These are phyloP conservation scores for Chromobotia macracanthus DNA, from an alignment of 2,797 vertebrate genomes.

Conservation along the genomic window DNA sequence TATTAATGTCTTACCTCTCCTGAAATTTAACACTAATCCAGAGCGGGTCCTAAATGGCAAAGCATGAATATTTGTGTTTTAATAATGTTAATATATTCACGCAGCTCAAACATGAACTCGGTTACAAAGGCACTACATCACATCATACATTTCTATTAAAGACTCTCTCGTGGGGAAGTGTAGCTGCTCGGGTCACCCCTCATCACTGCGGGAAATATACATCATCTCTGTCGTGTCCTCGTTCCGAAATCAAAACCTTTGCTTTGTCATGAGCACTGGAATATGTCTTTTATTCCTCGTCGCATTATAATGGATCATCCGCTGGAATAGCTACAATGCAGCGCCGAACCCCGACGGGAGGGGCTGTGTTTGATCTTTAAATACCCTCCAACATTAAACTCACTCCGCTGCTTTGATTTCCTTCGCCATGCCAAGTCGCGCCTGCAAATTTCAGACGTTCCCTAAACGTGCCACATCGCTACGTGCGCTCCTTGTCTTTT, in stretches of 20 bases:
- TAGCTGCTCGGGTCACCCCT: no score
- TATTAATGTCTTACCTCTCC: not conserved
- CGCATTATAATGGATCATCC: conserved; percentile 8
- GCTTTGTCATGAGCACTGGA: conserved; percentile 52
- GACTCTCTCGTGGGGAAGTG: no score
- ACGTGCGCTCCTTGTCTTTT: conserved; percentile 70
- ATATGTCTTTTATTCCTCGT: not conserved
- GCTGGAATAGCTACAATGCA: conserved; percentile 63
- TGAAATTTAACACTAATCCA: not conserved
- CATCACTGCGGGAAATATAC: conserved; percentile 60
- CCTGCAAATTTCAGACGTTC: conserved; percentile 73
- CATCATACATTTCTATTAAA: conserved; percentile 36
- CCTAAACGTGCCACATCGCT: conserved; percentile 66
- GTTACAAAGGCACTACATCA: conserved; percentile 35
- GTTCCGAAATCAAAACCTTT: conserved; percentile 62
- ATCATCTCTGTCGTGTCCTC: conserved; percentile 56
- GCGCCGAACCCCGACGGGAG: conserved; percentile 62
- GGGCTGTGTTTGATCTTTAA: conserved; percentile 79
- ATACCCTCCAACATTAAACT: conserved; percentile 80
- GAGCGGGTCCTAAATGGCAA: not conserved
- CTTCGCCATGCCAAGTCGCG: not conserved
- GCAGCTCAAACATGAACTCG: conserved; percentile 35
- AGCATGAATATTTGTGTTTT: not conserved
- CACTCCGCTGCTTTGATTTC: conserved; percentile 74
- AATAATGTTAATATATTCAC: conserved; percentile 33